phyloP scores from a whole-genome alignment of 2,797 vertebrate genomes.

The Psittacula echo region DNA sequence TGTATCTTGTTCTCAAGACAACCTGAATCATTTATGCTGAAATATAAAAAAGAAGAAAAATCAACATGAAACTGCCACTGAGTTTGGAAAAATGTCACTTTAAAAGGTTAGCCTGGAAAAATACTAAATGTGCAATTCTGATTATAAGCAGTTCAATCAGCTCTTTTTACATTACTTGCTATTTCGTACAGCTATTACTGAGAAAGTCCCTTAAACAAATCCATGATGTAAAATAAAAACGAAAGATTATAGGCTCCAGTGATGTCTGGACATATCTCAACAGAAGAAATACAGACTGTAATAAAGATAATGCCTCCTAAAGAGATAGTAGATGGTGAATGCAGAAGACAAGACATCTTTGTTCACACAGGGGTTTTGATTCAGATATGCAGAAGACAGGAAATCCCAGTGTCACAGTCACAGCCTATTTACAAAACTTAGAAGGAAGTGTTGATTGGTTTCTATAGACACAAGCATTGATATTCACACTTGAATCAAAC shows the following conservation, averaged over 20 bases:
- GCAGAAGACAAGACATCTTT: background rate
- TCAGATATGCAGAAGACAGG: slow-evolving; percentile 11
- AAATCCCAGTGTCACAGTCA: slow-evolving; percentile 30
- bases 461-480: slow-evolving; percentile 30
- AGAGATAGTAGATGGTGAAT: background rate
- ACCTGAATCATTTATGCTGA: slow-evolving; percentile 24
- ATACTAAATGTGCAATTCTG: background rate
- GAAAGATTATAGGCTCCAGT: background rate
- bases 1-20: slow-evolving; percentile 16
- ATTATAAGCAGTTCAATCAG: background rate
- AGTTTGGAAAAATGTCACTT: slow-evolving; percentile 10
- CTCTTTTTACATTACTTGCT: background rate
- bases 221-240: background rate
- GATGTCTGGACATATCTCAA: background rate
- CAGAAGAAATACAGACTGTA: background rate
- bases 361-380: slow-evolving; percentile 16
- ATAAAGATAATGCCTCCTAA: slow-evolving; percentile 2
- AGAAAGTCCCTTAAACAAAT: slow-evolving; percentile 27
- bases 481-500: slow-evolving; percentile 19
- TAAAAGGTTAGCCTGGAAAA: slow-evolving; percentile 36
- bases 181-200: slow-evolving; percentile 2
- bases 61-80: background rate
- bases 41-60: slow-evolving; percentile 1
- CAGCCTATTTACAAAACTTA: slow-evolving; percentile 41
- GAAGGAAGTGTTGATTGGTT: slow-evolving; percentile 41